A percentile compares a stretch with the other conserved stretches of the same genome.
Conservation (phyloP, 1,140 invertebrate genomes). For the Octopus sinensis region DNA sequence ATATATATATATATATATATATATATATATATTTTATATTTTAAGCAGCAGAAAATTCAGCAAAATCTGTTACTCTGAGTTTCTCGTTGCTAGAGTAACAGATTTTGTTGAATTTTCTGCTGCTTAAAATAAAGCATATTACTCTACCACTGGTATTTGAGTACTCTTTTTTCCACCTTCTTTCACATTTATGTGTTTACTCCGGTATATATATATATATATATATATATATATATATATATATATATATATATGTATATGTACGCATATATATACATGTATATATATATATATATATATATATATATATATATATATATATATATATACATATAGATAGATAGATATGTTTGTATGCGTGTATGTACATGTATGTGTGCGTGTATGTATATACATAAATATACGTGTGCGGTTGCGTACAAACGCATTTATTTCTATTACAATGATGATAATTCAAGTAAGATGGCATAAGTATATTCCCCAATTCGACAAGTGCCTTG, state of each 20-base stretch:
- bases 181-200: background rate
- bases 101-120: no score
- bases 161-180: no score
- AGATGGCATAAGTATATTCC: background rate
- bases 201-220: background rate
- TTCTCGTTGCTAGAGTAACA: no score
- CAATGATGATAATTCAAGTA: background rate
- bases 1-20: no score
- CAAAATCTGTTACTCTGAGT: no score
- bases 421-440: background rate
- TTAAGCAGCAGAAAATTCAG: no score
- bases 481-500: no score
- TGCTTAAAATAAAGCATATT: no score
- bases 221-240: background rate
- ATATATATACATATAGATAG: conserved; percentile 10
- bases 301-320: background rate
- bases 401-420: background rate
- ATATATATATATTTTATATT: no score
- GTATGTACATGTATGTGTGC: conserved; percentile 11
- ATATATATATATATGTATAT: conserved; percentile 14
- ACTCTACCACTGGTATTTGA: no score
- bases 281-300: background rate
- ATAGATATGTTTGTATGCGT: conserved; percentile 8
- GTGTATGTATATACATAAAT: background rate
- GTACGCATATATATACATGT: conserved; percentile 10